Evolutionary conservation across 2,113 vertebrate genomes (phyloP).

Genomic region (Clupea harengus): DNA sequence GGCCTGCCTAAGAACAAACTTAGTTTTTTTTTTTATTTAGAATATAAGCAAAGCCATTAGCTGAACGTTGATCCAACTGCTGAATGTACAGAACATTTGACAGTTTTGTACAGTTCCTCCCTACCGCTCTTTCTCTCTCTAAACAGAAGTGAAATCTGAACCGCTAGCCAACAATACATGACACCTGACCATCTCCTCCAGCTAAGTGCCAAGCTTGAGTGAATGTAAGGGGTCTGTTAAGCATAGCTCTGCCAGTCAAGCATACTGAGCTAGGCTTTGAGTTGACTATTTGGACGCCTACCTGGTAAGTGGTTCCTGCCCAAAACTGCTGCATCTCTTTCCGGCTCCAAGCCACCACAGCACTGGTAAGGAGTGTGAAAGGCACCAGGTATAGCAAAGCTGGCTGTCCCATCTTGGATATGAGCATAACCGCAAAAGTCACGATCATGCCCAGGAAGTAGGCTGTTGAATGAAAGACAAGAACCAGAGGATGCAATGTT

Average conservation of each 20-base stretch:
- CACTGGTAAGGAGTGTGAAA: constrained; percentile 83
- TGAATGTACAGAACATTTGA: background rate
- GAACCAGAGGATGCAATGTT: background rate
- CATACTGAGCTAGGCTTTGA: background rate
- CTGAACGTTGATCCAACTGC: background rate
- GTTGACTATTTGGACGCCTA: constrained; percentile 53
- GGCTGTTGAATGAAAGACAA: constrained; percentile 61
- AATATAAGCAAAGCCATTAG: background rate
- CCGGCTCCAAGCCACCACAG: constrained; percentile 79
- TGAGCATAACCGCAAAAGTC: constrained; percentile 84
- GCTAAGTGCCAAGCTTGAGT: background rate
- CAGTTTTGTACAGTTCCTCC: background rate
- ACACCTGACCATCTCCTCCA: background rate
- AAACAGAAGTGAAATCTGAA: background rate
- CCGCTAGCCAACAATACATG: background rate
- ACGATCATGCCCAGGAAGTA: constrained; percentile 87
- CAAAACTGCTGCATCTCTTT: constrained; percentile 91
- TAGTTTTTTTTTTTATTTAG: too few species aligned
- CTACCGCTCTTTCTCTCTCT: background rate
- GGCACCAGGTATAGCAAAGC: constrained; percentile 95
- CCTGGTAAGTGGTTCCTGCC: constrained; percentile 85
- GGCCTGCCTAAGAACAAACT: background rate
- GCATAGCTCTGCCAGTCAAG: background rate
- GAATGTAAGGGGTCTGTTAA: background rate
- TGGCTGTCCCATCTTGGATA: constrained; percentile 89